Evolutionary conservation across 2,888 invertebrate genomes (phyloP).

Genomic region (Endomychus coccineus): DNA sequence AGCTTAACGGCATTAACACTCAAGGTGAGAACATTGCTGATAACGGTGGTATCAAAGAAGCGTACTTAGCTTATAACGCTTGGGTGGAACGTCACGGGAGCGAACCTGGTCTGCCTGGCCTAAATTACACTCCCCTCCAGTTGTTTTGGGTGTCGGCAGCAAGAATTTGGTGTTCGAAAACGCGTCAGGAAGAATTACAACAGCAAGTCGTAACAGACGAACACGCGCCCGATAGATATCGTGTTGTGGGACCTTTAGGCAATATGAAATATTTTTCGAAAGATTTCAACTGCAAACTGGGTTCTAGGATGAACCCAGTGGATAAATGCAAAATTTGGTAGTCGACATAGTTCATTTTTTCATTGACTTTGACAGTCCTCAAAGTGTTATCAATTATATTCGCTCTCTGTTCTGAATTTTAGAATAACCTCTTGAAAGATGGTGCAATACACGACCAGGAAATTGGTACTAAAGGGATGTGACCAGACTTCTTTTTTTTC

Average conservation of each 20-base stretch:
- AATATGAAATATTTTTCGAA: slow-evolving; percentile 55
- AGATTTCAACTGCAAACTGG: slow-evolving; percentile 54
- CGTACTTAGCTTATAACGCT: slow-evolving; percentile 48
- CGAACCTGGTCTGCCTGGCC: slow-evolving; percentile 35
- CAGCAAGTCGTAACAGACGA: slow-evolving; percentile 39
- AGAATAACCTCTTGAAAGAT: too few species aligned
- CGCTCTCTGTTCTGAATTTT: too few species aligned
- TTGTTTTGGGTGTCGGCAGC: slow-evolving; percentile 55
- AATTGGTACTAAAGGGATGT: too few species aligned
- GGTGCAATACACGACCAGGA: too few species aligned
- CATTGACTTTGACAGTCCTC: too few species aligned
- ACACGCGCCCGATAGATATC: slow-evolving; percentile 47
- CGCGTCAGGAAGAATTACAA: slow-evolving; percentile 37
- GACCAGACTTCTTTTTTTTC: too few species aligned
- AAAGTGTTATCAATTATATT: too few species aligned
- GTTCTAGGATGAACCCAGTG: slow-evolving; percentile 54
- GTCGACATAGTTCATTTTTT: neutral
- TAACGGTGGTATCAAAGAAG: slow-evolving; percentile 88
- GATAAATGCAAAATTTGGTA: slow-evolving; percentile 58
- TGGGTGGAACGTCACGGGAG: slow-evolving; percentile 37
- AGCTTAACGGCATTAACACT: slow-evolving; percentile 86
- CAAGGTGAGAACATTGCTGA: slow-evolving; percentile 94
- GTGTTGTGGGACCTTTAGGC: slow-evolving; percentile 52
- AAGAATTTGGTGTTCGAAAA: slow-evolving; percentile 53
- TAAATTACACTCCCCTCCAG: slow-evolving; percentile 42